Percentiles rank a stretch among this genome's conserved stretches.
Conservation (phyloP, 2,888 invertebrate genomes). For the Vannuccia rotundouncinata region DNA sequence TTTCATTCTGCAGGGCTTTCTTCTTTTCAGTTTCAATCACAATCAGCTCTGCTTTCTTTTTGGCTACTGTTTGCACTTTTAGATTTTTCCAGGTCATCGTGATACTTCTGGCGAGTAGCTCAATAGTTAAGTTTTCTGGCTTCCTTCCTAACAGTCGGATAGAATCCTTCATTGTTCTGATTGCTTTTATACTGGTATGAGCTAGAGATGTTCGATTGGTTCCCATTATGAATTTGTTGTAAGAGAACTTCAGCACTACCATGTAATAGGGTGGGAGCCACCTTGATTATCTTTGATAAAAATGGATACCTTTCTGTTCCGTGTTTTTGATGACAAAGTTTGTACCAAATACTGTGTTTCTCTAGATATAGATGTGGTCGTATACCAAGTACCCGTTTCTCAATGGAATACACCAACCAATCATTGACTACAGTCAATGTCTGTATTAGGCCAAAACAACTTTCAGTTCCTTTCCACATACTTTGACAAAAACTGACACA, state of each 20-base stretch:
- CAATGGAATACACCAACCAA: constrained; percentile 1
- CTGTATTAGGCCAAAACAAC: constrained; percentile 2
- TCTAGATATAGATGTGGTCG: constrained; percentile 7
- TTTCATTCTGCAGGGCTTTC: background rate
- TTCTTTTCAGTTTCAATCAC: background rate
- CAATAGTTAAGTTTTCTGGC: background rate
- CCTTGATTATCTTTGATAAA: constrained; percentile 19
- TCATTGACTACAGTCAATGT: background rate
- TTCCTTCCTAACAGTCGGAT: constrained; percentile 17
- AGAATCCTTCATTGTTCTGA: constrained; percentile 23
- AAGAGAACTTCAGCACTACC: constrained; percentile 19
- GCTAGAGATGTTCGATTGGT: background rate
- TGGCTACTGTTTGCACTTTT: background rate
- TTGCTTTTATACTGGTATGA: constrained; percentile 6
- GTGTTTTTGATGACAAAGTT: constrained; percentile 13
- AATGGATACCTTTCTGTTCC: constrained; percentile 9
- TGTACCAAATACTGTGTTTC: constrained; percentile 10
- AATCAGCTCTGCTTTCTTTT: background rate
- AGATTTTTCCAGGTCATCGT: background rate
- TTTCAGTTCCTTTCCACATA: constrained; percentile 7
- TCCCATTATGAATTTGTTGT: constrained; percentile 16
- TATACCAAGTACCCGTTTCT: background rate
- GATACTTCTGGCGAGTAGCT: background rate
- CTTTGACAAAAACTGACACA: constrained; percentile 10
- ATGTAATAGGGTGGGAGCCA: background rate